Conservation (phyloP, 2,888 invertebrate species). For the Alloplasta piceator region DNA sequence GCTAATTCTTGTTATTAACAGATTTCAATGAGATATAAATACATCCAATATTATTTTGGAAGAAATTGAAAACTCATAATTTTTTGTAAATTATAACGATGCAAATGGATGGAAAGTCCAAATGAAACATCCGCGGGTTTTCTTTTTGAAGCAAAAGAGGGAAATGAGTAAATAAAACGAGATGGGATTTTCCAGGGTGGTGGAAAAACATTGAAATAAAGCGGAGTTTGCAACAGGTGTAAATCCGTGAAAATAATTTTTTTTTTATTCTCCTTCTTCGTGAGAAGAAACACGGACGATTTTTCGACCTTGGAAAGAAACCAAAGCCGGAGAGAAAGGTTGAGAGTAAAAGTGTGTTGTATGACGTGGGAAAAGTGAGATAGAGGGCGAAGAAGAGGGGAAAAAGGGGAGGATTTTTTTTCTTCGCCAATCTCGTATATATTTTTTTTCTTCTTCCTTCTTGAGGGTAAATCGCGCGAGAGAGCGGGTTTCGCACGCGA, state of each 20-base stretch:
- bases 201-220: no score
- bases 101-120: no score
- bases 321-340: constrained; percentile 18
- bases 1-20: no score
- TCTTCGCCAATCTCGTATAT: constrained; percentile 16
- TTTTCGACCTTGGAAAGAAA: constrained; percentile 49
- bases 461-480: constrained; percentile 14
- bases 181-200: no score
- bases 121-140: no score
- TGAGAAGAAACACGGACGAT: constrained; percentile 44
- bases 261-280: constrained; percentile 53
- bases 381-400: constrained; percentile 45
- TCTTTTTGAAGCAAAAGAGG: no score
- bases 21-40: no score
- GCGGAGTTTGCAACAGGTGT: constrained; percentile 81
- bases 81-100: no score
- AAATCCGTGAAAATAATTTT: constrained; percentile 78
- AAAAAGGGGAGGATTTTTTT: constrained; percentile 21
- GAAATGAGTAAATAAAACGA: no score
- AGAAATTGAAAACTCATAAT: no score
- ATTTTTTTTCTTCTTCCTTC: constrained; percentile 17
- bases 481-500: constrained; percentile 51
- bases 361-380: neutral
- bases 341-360: constrained; percentile 32
- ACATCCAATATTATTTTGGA: no score